phyloP scores from a whole-genome alignment of 2,113 vertebrate species.

The Vanacampus margaritifer region DNA sequence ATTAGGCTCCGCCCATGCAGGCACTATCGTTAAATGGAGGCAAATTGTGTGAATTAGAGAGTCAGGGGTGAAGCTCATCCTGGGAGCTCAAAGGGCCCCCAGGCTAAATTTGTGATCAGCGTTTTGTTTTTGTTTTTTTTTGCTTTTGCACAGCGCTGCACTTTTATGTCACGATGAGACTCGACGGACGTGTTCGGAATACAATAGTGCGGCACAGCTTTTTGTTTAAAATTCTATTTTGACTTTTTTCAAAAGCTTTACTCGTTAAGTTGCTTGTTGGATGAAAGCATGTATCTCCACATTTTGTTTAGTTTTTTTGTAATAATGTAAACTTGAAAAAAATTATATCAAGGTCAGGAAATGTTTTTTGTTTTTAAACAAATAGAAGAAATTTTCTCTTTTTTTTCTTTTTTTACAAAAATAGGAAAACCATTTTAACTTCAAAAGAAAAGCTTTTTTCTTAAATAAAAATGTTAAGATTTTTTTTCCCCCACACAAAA shows the following conservation, averaged over 20 bases:
- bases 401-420: too few relatives aligned
- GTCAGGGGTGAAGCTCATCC: slow-evolving; percentile 71
- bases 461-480: too few relatives aligned
- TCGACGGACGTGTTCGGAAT: slow-evolving; percentile 59
- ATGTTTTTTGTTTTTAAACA: too few relatives aligned
- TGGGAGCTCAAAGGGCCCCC: slow-evolving; percentile 83
- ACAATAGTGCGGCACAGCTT: slow-evolving; percentile 35
- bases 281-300: neutral
- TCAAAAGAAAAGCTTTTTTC: neutral
- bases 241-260: slow-evolving; percentile 61
- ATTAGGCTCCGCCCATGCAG: slow-evolving; percentile 53
- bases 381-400: neutral
- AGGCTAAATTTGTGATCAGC: slow-evolving; percentile 87
- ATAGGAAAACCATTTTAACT: too few relatives aligned
- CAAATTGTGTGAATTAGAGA: slow-evolving; percentile 67
- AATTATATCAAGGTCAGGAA: too few relatives aligned
- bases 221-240: slow-evolving; percentile 10
- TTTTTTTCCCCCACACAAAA: too few relatives aligned
- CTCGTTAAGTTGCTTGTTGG: slow-evolving; percentile 32
- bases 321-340: neutral
- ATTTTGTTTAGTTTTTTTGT: neutral
- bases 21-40: slow-evolving; percentile 60
- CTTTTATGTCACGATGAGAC: slow-evolving; percentile 76
- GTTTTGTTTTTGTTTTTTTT: slow-evolving; percentile 87
- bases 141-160: slow-evolving; percentile 99